Conservation (phyloP, 35 echinoderm and acorn worm species). For the Diadema setosum region DNA sequence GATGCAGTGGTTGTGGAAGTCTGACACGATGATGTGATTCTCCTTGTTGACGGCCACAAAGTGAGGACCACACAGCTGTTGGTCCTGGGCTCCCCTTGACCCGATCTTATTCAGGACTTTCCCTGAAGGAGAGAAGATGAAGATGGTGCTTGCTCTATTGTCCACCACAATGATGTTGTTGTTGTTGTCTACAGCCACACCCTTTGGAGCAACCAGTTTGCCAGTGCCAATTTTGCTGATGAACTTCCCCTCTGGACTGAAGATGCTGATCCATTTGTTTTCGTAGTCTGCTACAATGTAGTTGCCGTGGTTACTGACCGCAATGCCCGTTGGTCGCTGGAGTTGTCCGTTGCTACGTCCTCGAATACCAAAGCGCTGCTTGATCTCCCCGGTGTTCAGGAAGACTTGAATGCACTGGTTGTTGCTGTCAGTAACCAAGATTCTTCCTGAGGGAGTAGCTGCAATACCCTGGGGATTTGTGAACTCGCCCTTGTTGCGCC, state of each 20-base stretch:
- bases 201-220: slow-evolving; percentile 93
- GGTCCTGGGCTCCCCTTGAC: slow-evolving; percentile 81
- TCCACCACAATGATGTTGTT: slow-evolving; percentile 94
- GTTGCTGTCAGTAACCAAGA: slow-evolving; percentile 91
- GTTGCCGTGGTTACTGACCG: slow-evolving; percentile 69
- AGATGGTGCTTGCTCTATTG: slow-evolving; percentile 88
- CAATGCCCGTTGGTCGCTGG: slow-evolving; percentile 82
- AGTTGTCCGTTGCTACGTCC: slow-evolving; percentile 81
- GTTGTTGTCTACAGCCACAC: slow-evolving; percentile 90
- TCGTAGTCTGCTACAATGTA: slow-evolving; percentile 89
- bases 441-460: slow-evolving; percentile 31
- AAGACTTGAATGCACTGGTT: slow-evolving; percentile 97
- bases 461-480: slow-evolving; percentile 90
- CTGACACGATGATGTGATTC: slow-evolving; percentile 90
- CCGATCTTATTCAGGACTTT: slow-evolving; percentile 97
- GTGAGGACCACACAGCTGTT: slow-evolving; percentile 97
- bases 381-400: slow-evolving; percentile 55
- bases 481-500: slow-evolving; percentile 95
- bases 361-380: slow-evolving; percentile 81
- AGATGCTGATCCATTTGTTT: slow-evolving; percentile 91
- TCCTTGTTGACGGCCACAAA: slow-evolving; percentile 80
- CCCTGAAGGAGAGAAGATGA: slow-evolving; percentile 72
- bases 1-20: slow-evolving; percentile 99
- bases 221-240: slow-evolving; percentile 87
- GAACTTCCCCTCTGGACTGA: slow-evolving; percentile 84